Evolutionary conservation across 2,113 vertebrate species (phyloP).

Genomic region (Morone chrysops): DNA sequence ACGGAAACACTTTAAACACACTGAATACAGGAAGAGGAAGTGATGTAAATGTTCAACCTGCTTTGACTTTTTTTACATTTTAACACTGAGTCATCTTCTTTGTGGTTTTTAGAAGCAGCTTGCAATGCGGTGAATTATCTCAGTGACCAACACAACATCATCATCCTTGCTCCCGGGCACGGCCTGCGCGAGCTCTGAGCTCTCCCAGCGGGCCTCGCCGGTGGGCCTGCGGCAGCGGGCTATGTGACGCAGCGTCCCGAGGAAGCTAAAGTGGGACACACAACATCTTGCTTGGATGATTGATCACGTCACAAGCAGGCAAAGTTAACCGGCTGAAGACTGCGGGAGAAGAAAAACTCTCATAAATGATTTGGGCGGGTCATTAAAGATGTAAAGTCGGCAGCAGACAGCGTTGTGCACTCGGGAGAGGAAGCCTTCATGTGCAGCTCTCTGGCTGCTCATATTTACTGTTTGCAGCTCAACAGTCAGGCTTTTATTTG

Average conservation of each 20-base stretch:
- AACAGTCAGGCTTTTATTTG: not conserved
- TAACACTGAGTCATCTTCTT: not conserved
- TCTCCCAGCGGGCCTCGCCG: slow-evolving; percentile 1
- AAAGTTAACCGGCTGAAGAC: slow-evolving; percentile 60
- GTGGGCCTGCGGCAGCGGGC: not conserved
- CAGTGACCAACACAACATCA: not conserved
- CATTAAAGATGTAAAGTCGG: slow-evolving; percentile 67
- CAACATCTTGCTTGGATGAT: slow-evolving; percentile 72
- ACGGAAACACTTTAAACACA: not conserved
- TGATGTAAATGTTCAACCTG: not conserved
- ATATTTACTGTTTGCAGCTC: not conserved
- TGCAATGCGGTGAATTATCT: slow-evolving; percentile 36
- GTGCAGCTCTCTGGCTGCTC: not conserved
- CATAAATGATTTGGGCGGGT: slow-evolving; percentile 67
- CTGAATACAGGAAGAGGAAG: not conserved
- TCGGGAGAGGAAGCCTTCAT: not conserved
- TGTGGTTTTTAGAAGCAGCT: not conserved
- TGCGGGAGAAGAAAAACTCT: slow-evolving; percentile 72
- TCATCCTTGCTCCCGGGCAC: not conserved
- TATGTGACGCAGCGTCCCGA: not conserved
- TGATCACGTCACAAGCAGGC: slow-evolving; percentile 74
- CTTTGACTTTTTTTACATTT: too few species aligned
- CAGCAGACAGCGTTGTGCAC: slow-evolving; percentile 50
- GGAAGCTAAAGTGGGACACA: slow-evolving; percentile 62
- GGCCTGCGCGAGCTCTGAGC: not conserved